Evolutionary conservation across 2,797 vertebrate species (phyloP).

Genomic region (Falco peregrinus): DNA sequence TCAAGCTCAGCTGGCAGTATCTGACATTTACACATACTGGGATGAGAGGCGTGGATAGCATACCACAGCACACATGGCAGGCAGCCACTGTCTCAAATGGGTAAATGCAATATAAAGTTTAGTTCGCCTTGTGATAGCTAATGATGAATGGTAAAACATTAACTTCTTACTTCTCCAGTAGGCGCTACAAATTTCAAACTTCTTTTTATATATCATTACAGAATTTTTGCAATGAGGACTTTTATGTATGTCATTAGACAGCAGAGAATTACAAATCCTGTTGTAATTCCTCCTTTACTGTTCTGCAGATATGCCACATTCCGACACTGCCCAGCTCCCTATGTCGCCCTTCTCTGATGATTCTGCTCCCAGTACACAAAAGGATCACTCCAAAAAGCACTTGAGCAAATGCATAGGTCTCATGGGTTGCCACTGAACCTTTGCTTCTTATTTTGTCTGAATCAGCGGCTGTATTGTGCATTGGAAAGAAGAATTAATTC

Average conservation of each 20-base stretch:
- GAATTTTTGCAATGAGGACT: background rate
- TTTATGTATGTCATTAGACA: background rate
- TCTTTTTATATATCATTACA: background rate
- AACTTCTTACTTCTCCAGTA: background rate
- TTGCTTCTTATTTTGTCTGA: background rate
- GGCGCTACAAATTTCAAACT: background rate
- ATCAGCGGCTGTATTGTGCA: background rate
- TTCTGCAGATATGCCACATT: background rate
- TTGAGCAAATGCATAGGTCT: background rate
- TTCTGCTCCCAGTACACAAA: background rate
- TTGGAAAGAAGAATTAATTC: conserved; percentile 1
- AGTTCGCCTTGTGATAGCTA: background rate
- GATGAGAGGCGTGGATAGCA: background rate
- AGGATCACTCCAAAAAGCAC: background rate
- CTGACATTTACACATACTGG: background rate
- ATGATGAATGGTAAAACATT: background rate
- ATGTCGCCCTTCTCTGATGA: background rate
- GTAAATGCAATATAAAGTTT: background rate
- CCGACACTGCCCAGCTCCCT: background rate
- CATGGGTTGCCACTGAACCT: background rate
- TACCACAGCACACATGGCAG: background rate
- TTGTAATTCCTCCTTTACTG: background rate
- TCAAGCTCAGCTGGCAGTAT: background rate
- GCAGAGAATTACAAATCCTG: background rate
- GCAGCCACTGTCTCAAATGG: background rate